Evolutionary conservation across 2,797 vertebrate genomes (phyloP).

Genomic region (Huso huso): DNA sequence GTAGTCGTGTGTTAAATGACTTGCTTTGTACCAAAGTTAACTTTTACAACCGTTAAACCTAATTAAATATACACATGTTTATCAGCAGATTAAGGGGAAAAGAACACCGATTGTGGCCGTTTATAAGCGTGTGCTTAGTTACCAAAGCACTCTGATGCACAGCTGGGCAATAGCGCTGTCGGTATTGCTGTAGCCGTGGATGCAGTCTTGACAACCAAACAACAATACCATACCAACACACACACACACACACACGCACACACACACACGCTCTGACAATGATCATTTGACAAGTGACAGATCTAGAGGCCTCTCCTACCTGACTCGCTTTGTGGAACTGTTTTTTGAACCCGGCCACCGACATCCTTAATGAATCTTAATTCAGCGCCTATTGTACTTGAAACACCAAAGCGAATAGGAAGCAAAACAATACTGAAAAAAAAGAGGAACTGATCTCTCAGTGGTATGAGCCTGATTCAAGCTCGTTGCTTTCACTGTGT

Average conservation of each 20-base stretch:
- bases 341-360: slow-evolving; percentile 87
- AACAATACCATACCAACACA: neutral
- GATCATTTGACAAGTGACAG: slow-evolving; percentile 1
- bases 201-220: neutral
- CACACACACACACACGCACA: slow-evolving; percentile 8
- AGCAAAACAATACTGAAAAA: neutral
- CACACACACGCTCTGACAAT: slow-evolving; percentile 6
- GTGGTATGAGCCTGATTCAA: neutral
- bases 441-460: neutral
- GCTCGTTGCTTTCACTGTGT: neutral
- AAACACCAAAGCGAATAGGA: neutral
- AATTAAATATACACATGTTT: too few relatives aligned
- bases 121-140: too few relatives aligned
- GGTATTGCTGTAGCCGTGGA: too few relatives aligned
- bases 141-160: too few relatives aligned
- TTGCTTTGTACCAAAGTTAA: too few relatives aligned
- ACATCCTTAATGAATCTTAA: slow-evolving; percentile 57
- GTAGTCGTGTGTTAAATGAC: too few relatives aligned
- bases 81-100: too few relatives aligned
- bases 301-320: slow-evolving; percentile 54
- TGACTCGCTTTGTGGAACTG: slow-evolving; percentile 94
- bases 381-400: neutral
- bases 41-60: too few relatives aligned
- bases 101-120: too few relatives aligned
- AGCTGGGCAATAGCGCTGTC: too few relatives aligned